These are phyloP conservation scores for Keiferia lycopersicella DNA, from an alignment of 2,888 invertebrate species.

Conservation along the genomic window DNA sequence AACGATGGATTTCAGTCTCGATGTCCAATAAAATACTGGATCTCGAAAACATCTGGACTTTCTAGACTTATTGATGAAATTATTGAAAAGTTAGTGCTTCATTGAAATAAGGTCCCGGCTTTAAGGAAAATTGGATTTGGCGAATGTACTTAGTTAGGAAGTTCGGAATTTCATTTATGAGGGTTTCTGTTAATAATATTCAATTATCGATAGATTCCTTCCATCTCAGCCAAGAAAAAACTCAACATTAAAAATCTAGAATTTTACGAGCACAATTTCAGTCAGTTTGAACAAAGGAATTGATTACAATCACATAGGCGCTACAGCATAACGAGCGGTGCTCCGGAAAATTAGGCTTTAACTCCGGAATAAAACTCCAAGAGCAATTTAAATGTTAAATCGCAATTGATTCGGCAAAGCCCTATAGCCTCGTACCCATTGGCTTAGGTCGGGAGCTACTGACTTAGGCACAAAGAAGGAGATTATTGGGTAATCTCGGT, in stretches of 20 bases:
- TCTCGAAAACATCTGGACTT: constrained; percentile 21
- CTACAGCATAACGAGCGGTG: constrained; percentile 11
- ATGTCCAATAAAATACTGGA: constrained; percentile 14
- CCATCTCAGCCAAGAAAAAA: neutral
- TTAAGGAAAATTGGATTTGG: constrained; percentile 5
- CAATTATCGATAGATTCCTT: neutral
- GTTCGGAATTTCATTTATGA: neutral
- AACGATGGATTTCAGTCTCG: constrained; percentile 22
- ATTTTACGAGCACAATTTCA: neutral
- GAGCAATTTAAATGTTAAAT: constrained; percentile 45
- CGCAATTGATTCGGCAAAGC: constrained; percentile 56
- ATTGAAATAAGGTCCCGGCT: neutral
- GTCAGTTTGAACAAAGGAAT: constrained; percentile 13
- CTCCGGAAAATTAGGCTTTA: constrained; percentile 18
- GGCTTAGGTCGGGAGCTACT: constrained; percentile 51
- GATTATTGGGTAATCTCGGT: constrained; percentile 69
- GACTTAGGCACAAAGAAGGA: constrained; percentile 70
- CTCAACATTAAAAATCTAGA: neutral
- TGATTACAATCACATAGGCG: constrained; percentile 17
- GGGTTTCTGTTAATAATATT: neutral
- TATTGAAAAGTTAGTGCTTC: constrained; percentile 17
- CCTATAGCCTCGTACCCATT: constrained; percentile 35
- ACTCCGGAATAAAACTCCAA: constrained; percentile 18
- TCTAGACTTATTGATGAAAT: constrained; percentile 15
- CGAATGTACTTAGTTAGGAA: neutral